Conservation (phyloP, 2,113 vertebrate species). For the Oreotrochilus melanogaster region DNA sequence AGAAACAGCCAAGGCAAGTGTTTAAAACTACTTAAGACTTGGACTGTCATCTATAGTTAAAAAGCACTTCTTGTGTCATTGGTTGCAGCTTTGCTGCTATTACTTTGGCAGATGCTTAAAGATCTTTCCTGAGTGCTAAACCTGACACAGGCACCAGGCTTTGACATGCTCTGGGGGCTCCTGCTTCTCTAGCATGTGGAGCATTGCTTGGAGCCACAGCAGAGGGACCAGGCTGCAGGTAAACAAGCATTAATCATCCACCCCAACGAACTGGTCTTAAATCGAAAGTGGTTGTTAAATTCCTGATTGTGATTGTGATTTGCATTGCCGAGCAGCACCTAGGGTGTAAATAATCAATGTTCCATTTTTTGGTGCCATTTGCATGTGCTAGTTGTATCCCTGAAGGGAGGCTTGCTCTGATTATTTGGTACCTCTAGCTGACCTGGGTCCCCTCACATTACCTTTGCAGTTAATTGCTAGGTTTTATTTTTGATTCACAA, state of each 20-base stretch:
- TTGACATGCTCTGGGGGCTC: background rate
- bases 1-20: conserved; percentile 5
- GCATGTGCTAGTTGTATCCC: background rate
- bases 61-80: background rate
- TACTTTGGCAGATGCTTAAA: background rate
- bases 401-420: background rate
- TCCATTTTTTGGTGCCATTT: background rate
- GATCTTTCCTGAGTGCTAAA: background rate
- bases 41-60: background rate
- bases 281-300: background rate
- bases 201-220: background rate
- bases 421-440: background rate
- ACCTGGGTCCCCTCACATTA: background rate
- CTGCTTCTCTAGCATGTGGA: background rate
- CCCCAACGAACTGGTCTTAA: background rate
- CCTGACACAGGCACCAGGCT: background rate
- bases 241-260: conserved; percentile 35
- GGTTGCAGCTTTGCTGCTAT: background rate
- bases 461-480: background rate
- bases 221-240: background rate
- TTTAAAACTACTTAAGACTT: conserved; percentile 5
- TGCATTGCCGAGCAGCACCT: conserved; percentile 16
- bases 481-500: background rate
- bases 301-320: conserved; percentile 24
- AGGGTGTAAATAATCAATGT: background rate